phyloP scores from a whole-genome alignment of 2,888 invertebrate species.

The Cephus sareptanus region DNA sequence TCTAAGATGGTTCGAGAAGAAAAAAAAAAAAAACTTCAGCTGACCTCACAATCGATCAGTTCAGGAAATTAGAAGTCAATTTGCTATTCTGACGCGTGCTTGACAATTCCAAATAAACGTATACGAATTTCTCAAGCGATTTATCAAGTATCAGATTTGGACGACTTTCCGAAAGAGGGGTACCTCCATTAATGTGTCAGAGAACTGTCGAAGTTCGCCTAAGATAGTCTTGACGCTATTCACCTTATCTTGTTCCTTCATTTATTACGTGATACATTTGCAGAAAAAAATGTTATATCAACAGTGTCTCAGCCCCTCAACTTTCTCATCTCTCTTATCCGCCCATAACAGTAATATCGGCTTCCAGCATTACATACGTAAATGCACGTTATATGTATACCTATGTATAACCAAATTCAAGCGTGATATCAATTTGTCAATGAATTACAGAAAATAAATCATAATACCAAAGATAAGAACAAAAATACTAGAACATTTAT shows the following conservation, averaged over 20 bases:
- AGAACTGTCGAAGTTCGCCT: neutral
- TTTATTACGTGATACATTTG: neutral
- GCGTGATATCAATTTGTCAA: neutral
- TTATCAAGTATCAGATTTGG: no score
- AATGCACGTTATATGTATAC: neutral
- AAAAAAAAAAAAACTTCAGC: neutral
- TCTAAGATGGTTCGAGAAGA: constrained; percentile 4
- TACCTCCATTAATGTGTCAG: neutral
- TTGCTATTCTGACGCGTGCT: neutral
- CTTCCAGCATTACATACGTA: neutral
- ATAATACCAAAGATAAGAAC: neutral
- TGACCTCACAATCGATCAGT: neutral
- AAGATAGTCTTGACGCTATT: neutral
- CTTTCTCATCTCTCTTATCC: neutral
- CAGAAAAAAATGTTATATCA: neutral
- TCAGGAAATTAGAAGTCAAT: neutral
- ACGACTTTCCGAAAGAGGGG: neutral
- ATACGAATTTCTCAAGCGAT: no score
- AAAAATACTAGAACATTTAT: neutral
- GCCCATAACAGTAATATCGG: neutral
- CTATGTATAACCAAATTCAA: neutral
- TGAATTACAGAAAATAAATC: neutral
- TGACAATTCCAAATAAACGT: neutral
- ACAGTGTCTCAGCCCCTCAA: neutral
- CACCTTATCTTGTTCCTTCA: neutral